Conservation (phyloP, 2,888 invertebrate species). For the Lumbricus terrestris region DNA sequence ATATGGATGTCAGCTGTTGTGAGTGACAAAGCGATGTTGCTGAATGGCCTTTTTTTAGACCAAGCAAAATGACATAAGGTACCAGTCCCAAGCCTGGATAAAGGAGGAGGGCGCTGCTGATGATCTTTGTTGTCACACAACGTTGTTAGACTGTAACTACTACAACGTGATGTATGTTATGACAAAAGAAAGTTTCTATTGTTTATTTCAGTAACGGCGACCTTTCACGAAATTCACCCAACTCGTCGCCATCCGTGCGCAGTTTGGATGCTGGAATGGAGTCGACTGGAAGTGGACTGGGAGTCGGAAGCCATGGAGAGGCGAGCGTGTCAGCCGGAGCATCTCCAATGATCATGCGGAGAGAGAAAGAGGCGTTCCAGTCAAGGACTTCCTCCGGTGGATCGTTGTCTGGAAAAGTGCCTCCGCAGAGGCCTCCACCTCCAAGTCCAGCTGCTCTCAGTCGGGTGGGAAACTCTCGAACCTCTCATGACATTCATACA, state of each 20-base stretch:
- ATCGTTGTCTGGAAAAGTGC: slow-evolving; percentile 20
- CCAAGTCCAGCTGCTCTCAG: slow-evolving; percentile 32
- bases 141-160: too few species aligned
- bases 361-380: slow-evolving; percentile 18
- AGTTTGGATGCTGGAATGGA: slow-evolving; percentile 8
- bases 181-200: background rate
- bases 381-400: slow-evolving; percentile 19
- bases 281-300: background rate
- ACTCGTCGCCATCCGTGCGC: slow-evolving; percentile 8
- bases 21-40: background rate
- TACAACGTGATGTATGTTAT: too few species aligned
- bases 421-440: slow-evolving; percentile 35
- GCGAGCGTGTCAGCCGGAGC: background rate
- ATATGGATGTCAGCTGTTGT: background rate
- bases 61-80: background rate
- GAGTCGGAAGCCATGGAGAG: background rate
- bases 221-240: background rate
- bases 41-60: background rate
- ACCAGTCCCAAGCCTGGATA: too few species aligned
- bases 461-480: slow-evolving; percentile 19
- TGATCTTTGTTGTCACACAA: too few species aligned
- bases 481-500: background rate
- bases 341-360: background rate
- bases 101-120: too few species aligned
- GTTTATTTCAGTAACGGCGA: background rate